These are phyloP conservation scores for Oreortyx pictus DNA, from an alignment of 2,797 vertebrate species.

Conservation along the genomic window DNA sequence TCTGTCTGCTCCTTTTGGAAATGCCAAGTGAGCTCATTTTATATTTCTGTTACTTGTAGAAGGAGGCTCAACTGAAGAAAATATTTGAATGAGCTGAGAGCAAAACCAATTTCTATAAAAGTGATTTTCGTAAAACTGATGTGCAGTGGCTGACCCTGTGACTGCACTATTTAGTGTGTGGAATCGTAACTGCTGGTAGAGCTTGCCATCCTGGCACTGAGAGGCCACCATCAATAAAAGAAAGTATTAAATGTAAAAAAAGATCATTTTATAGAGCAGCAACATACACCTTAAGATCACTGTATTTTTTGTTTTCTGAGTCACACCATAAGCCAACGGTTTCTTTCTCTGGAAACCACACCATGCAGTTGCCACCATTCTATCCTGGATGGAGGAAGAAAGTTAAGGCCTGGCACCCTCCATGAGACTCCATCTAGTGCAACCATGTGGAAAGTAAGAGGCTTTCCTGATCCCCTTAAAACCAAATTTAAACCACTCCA, in stretches of 20 bases:
- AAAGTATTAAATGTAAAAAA: background rate
- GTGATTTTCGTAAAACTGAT: background rate
- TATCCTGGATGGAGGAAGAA: background rate
- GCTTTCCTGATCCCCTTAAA: background rate
- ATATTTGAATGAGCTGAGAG: background rate
- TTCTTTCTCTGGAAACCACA: background rate
- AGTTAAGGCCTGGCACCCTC: background rate
- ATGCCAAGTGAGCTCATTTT: background rate
- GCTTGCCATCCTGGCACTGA: background rate
- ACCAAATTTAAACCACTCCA: background rate
- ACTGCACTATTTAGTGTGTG: background rate
- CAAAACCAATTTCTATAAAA: background rate
- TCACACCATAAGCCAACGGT: background rate
- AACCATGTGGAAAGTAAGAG: background rate
- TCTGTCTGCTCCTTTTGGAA: background rate
- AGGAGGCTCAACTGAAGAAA: background rate
- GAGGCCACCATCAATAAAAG: background rate
- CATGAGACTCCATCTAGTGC: background rate
- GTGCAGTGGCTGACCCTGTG: background rate
- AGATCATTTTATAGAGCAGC: background rate
- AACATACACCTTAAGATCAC: background rate
- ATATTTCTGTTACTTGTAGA: background rate
- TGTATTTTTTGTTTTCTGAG: background rate
- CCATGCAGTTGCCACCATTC: background rate
- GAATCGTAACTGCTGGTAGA: background rate